Percentiles rank a stretch among this genome's conserved stretches.
Evolutionary conservation across 2,113 vertebrate genomes (phyloP).

Genomic region (Eulacestoma nigropectus): DNA sequence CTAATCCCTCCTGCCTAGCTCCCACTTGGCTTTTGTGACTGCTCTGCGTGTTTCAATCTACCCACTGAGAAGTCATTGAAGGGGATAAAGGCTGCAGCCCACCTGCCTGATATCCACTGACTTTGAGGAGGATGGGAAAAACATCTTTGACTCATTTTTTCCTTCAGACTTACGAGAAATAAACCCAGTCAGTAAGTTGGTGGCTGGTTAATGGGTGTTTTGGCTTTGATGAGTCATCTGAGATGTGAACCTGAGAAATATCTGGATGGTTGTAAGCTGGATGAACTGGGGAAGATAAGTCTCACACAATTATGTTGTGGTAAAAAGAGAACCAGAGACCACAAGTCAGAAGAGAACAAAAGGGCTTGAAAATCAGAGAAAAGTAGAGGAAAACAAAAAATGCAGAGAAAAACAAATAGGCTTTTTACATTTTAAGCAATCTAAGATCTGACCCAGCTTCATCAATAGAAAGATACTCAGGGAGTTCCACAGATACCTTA

Average conservation of each 20-base stretch:
- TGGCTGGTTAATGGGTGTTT: background rate
- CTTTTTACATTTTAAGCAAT: background rate
- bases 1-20: background rate
- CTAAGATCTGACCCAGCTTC: background rate
- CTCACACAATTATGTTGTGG: background rate
- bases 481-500: background rate
- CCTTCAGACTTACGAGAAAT: background rate
- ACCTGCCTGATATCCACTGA: background rate
- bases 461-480: background rate
- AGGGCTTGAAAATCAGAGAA: background rate
- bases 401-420: background rate
- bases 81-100: background rate
- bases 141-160: background rate
- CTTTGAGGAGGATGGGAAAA: constrained; percentile 5
- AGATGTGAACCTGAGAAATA: background rate
- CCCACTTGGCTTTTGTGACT: constrained; percentile 25
- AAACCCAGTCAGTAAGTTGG: background rate
- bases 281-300: background rate
- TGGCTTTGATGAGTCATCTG: background rate
- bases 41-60: background rate
- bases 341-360: background rate
- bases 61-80: background rate
- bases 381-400: background rate
- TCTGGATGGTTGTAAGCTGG: background rate
- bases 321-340: background rate